A percentile compares a stretch with the other conserved stretches of the same genome.
These are phyloP conservation scores for Amazona finschi DNA, from an alignment of 2,797 vertebrate species.

Conservation along the genomic window DNA sequence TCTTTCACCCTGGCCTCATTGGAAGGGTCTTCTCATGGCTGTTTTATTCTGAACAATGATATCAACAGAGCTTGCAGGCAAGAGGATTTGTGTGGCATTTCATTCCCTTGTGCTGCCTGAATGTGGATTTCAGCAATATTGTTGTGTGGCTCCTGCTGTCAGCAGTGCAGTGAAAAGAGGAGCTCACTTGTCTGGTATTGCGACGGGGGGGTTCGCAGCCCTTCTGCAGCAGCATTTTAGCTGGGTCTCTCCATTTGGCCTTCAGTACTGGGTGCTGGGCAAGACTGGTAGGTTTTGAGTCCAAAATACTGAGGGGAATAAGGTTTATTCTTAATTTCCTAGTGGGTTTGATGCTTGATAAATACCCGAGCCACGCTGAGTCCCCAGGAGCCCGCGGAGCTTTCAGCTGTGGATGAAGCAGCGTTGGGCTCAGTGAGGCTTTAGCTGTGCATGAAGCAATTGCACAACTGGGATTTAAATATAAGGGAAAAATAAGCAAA, in stretches of 20 bases:
- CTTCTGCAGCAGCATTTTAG: background rate
- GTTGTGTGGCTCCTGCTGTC: slow-evolving; percentile 46
- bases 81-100: slow-evolving; percentile 66
- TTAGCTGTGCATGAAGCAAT: background rate
- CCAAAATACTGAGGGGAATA: background rate
- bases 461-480: background rate
- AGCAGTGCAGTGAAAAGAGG: slow-evolving; percentile 27
- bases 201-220: background rate
- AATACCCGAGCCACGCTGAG: fast-evolving
- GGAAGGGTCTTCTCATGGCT: slow-evolving; percentile 19
- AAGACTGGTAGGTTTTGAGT: background rate
- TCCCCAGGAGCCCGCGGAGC: background rate
- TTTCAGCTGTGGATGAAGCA: background rate
- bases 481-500: slow-evolving; percentile 1
- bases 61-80: slow-evolving; percentile 58
- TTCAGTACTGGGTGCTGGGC: background rate
- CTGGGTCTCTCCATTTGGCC: background rate
- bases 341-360: background rate
- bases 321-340: background rate
- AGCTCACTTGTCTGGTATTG: slow-evolving; percentile 36
- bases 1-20: background rate
- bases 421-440: background rate
- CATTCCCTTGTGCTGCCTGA: slow-evolving; percentile 43
- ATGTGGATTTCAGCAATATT: slow-evolving; percentile 47
- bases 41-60: slow-evolving; percentile 58